phyloP scores from a whole-genome alignment of 2,797 vertebrate genomes.

The Platyrinchus mystaceus region DNA sequence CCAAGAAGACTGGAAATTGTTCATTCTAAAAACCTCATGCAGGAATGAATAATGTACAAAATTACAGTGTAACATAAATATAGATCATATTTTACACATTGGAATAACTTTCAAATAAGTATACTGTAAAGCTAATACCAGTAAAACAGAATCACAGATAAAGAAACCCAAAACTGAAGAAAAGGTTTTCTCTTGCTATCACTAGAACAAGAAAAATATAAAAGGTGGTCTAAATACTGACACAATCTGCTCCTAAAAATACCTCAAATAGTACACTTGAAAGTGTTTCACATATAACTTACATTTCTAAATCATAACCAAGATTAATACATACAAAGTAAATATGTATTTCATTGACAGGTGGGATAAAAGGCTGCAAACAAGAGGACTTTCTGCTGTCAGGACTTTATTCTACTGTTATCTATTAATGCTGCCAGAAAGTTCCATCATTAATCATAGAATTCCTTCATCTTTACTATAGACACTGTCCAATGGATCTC shows the following conservation, averaged over 20 bases:
- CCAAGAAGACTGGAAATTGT: neutral
- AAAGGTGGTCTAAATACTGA: neutral
- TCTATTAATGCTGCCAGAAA: neutral
- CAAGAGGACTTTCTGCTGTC: neutral
- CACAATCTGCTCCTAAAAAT: neutral
- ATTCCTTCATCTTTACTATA: neutral
- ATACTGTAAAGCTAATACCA: neutral
- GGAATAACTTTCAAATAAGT: neutral
- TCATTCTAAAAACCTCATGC: neutral
- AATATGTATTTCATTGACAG: neutral
- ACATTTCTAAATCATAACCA: fast-evolving
- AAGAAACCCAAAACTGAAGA: neutral
- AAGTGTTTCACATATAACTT: neutral
- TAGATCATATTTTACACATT: neutral
- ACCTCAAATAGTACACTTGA: fast-evolving
- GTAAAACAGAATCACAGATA: neutral
- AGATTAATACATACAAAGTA: neutral
- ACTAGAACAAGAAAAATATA: neutral
- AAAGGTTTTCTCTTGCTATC: neutral
- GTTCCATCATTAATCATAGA: neutral
- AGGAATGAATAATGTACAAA: neutral
- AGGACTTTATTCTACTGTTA: neutral
- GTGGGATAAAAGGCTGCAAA: neutral
- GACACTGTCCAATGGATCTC: neutral
- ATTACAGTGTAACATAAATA: neutral